These are phyloP conservation scores for Drosophila parabipectinata DNA, from an alignment of 1,140 invertebrate species.

Conservation along the genomic window DNA sequence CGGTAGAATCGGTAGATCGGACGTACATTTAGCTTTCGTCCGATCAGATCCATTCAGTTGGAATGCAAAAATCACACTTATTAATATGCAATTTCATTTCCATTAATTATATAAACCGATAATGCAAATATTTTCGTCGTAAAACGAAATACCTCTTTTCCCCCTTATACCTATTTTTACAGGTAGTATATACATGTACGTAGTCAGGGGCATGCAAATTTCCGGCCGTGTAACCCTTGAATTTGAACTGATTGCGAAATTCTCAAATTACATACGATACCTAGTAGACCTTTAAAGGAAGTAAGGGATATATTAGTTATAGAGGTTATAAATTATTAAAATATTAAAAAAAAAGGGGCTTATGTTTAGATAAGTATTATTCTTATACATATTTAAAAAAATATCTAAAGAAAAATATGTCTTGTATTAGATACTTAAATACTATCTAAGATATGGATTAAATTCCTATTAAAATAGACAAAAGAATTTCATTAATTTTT, in stretches of 20 bases:
- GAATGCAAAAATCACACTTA: constrained; percentile 21
- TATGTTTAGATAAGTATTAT: not conserved
- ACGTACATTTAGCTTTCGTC: constrained; percentile 3
- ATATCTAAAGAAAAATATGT: too few species aligned
- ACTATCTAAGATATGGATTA: too few species aligned
- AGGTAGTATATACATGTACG: not conserved
- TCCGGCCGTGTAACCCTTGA: constrained; percentile 25
- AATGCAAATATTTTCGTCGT: constrained; percentile 8
- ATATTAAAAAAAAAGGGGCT: not conserved
- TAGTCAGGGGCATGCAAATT: constrained; percentile 21
- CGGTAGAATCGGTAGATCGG: constrained; percentile 4
- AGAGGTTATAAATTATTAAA: not conserved
- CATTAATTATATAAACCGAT: constrained; percentile 23
- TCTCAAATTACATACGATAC: constrained; percentile 27
- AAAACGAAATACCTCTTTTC: not conserved
- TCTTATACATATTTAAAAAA: not conserved
- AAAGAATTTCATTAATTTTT: too few species aligned
- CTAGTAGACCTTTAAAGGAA: not conserved
- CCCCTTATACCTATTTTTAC: constrained; percentile 5
- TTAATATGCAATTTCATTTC: constrained; percentile 45
- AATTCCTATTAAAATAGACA: too few species aligned
- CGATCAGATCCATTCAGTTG: constrained; percentile 15
- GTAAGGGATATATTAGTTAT: not conserved
- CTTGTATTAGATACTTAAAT: too few species aligned
- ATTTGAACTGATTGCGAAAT: constrained; percentile 38